These are phyloP conservation scores for Lochmaea capreae DNA, from an alignment of 2,888 invertebrate genomes.

Conservation along the genomic window DNA sequence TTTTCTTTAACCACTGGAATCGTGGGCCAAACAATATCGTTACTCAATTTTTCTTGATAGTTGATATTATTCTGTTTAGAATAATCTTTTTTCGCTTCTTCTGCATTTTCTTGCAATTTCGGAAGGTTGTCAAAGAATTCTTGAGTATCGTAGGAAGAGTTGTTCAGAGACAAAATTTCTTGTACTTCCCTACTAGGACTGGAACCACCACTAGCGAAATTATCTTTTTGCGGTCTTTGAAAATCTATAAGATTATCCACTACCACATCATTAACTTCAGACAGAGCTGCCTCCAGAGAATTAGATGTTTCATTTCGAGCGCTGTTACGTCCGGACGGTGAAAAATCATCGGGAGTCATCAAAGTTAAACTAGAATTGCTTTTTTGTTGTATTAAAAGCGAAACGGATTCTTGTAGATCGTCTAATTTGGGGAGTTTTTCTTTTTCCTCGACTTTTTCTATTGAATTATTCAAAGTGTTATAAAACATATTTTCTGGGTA, in stretches of 20 bases:
- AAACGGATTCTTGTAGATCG: conserved; percentile 62
- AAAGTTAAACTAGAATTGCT: conserved; percentile 70
- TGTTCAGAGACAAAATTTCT: conserved; percentile 82
- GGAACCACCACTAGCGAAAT: conserved; percentile 83
- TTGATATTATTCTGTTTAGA: conserved; percentile 38
- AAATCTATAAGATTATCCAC: conserved; percentile 59
- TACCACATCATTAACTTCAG: conserved; percentile 47
- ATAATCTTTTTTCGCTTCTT: conserved; percentile 51
- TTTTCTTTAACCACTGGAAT: conserved; percentile 54
- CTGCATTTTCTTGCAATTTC: conserved; percentile 51
- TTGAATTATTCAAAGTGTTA: conserved; percentile 41
- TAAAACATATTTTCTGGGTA: conserved; percentile 56
- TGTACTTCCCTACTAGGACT: conserved; percentile 92
- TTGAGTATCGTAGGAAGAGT: conserved; percentile 58
- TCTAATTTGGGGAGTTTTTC: conserved; percentile 59
- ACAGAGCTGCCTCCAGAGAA: conserved; percentile 26
- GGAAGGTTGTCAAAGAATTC: conserved; percentile 61
- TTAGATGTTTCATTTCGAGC: conserved; percentile 51
- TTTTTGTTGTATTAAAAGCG: conserved; percentile 61
- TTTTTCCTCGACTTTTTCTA: conserved; percentile 41
- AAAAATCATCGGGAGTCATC: conserved; percentile 91
- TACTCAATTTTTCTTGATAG: conserved; percentile 42
- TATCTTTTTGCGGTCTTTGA: conserved; percentile 60
- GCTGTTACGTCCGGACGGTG: conserved; percentile 65
- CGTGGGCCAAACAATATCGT: conserved; percentile 53